Evolutionary conservation across 2,888 invertebrate genomes (phyloP), one percentile per base, ranked within the genome.

Genomic region (Danaus chrysippus): DNA sequence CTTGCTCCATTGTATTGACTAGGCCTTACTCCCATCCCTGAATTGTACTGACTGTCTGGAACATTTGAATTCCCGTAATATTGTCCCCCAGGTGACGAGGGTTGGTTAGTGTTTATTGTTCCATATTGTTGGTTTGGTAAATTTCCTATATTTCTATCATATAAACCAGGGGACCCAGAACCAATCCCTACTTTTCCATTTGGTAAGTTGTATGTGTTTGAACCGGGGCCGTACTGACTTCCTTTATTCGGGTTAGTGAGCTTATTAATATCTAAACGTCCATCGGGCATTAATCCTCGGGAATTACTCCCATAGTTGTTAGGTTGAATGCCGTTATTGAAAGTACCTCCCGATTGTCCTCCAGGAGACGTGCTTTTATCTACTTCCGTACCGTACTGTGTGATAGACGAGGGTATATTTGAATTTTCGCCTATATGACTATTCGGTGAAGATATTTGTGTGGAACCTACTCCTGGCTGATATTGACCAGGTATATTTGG

Each of bases 71-170:
- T 46, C 9, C 64, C 59, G 17, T 61, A 63, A 56, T 65, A 67
- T 46, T 64, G 70, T 0, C 70, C 71, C 10, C 46, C 60, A 10
- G 59, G 56, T 15, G 15, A 46, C 10, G 49, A 11, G 17, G 15
- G 34, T 46, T 54, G 54, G 17, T 49, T 49, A 49, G 49, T 8
- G 17, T 15, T 17, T 17, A 17, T 17, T 49, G 15, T 49, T 49
- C 49, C 49, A 49, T 49, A 49, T 49, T 17, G 49, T 17, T 49
- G 49, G 3, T 49, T 15, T 17, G 49, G 54, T 49, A 55, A 0
- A 23, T 41, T 52, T 59, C 61, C 2, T 69, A 64, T 8, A 59
- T 54, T 44, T 58, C 60, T 49, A 49, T n/a, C 17, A 49, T 17
- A 49, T 23, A 23, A 44, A 10, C 60, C 56, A 34, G 44, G 49